Percentiles rank a stretch among this genome's conserved stretches.
Evolutionary conservation across 2,888 invertebrate species (phyloP).

Genomic region (Idaea straminata): DNA sequence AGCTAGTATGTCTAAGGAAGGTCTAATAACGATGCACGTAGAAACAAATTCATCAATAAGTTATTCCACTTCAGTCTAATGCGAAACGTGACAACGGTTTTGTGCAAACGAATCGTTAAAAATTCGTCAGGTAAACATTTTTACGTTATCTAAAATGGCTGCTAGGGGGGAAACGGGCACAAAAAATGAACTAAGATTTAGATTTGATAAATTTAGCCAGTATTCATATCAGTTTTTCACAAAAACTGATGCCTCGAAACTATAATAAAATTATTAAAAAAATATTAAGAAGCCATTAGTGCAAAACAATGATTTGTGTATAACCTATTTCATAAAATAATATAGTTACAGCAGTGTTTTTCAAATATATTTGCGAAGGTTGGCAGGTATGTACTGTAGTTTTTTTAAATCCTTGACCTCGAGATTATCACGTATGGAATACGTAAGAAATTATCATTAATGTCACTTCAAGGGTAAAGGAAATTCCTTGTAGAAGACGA

Average conservation of each 20-base stretch:
- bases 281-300: too few species aligned
- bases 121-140: constrained; percentile 8
- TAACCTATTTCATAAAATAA: too few species aligned
- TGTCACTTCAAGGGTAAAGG: constrained; percentile 22
- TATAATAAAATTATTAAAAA: too few species aligned
- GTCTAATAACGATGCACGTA: constrained; percentile 41
- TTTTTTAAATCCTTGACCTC: constrained; percentile 25
- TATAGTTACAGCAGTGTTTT: too few species aligned
- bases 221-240: not conserved
- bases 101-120: constrained; percentile 16
- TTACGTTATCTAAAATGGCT: not conserved
- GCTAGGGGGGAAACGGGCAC: not conserved
- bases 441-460: constrained; percentile 16
- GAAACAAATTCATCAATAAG: constrained; percentile 39
- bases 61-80: constrained; percentile 33
- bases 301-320: too few species aligned
- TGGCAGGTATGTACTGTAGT: constrained; percentile 7
- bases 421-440: constrained; percentile 15
- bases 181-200: not conserved
- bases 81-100: constrained; percentile 27
- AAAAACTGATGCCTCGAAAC: not conserved
- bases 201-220: not conserved
- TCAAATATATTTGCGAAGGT: too few species aligned
- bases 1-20: constrained; percentile 24
- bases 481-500: constrained; percentile 20